Evolutionary conservation across 2,113 vertebrate species (phyloP).

Genomic region (Sphaerodactylus townsendi): DNA sequence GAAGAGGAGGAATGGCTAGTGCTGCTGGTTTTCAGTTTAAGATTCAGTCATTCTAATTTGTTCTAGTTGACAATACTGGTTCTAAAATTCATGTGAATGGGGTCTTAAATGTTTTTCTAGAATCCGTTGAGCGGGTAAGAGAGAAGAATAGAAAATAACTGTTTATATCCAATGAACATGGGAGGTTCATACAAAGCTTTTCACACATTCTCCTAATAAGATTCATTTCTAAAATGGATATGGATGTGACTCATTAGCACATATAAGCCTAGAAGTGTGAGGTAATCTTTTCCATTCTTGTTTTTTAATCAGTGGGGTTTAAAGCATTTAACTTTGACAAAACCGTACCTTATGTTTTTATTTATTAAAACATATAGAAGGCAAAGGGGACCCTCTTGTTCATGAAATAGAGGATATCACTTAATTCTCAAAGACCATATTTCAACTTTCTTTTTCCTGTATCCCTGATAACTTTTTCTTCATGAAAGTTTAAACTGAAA

Average conservation of each 20-base stretch:
- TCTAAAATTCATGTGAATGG: neutral
- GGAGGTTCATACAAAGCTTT: neutral
- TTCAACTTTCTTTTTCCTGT: conserved; percentile 9
- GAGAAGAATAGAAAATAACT: neutral
- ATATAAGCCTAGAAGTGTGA: neutral
- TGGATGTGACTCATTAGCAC: neutral
- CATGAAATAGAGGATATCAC: neutral
- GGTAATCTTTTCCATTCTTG: neutral
- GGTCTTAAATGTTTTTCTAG: neutral
- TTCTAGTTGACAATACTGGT: neutral
- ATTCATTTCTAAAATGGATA: neutral
- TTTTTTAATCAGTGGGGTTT: neutral
- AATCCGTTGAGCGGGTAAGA: neutral
- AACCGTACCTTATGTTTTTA: neutral
- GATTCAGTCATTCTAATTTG: neutral
- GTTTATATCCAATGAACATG: neutral
- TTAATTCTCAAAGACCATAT: conserved; percentile 1
- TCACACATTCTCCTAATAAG: neutral
- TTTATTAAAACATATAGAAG: neutral
- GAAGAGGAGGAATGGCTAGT: too few relatives aligned
- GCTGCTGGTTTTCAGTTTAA: too few relatives aligned
- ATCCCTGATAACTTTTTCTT: conserved; percentile 32
- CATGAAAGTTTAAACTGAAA: neutral
- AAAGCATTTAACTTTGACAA: neutral
- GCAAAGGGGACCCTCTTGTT: neutral